Conservation (phyloP, 1,140 invertebrate genomes). For the Mamestra configurata region DNA sequence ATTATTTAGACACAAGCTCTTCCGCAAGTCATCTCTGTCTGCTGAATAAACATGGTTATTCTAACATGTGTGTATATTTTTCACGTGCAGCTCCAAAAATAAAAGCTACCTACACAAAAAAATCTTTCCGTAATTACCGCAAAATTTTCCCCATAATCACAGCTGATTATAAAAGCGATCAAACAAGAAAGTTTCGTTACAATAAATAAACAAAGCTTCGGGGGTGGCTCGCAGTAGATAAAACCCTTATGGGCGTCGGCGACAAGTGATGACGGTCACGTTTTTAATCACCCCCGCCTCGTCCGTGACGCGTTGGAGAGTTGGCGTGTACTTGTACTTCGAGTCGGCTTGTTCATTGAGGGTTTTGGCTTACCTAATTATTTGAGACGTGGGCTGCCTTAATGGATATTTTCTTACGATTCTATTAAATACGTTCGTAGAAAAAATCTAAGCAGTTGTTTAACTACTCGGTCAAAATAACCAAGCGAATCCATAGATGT, state of each 20-base stretch:
- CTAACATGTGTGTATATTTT: no score
- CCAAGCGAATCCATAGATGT: no score
- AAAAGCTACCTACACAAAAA: background rate
- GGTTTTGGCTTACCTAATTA: slow-evolving; percentile 43
- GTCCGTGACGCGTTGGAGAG: slow-evolving; percentile 76
- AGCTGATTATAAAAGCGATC: slow-evolving; percentile 54
- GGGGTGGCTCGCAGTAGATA: slow-evolving; percentile 77
- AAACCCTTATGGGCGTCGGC: slow-evolving; percentile 74
- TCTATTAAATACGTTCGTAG: no score
- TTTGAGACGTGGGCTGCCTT: background rate
- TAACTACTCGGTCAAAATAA: no score
- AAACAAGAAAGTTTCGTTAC: slow-evolving; percentile 71
- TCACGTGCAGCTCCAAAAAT: background rate
- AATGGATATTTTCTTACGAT: background rate
- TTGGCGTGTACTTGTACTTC: slow-evolving; percentile 58
- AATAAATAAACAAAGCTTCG: slow-evolving; percentile 76
- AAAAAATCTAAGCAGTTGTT: no score
- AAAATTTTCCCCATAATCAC: slow-evolving; percentile 43
- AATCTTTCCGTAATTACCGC: slow-evolving; percentile 1
- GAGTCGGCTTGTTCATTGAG: slow-evolving; percentile 37
- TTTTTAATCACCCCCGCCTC: slow-evolving; percentile 84
- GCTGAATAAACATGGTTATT: no score
- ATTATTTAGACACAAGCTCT: no score
- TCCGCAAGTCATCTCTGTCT: no score
- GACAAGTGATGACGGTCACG: slow-evolving; percentile 86